Evolutionary conservation across 2,888 invertebrate genomes (phyloP), one percentile per base, ranked within the genome.

Genomic region (Acanthosepion lycidas): DNA sequence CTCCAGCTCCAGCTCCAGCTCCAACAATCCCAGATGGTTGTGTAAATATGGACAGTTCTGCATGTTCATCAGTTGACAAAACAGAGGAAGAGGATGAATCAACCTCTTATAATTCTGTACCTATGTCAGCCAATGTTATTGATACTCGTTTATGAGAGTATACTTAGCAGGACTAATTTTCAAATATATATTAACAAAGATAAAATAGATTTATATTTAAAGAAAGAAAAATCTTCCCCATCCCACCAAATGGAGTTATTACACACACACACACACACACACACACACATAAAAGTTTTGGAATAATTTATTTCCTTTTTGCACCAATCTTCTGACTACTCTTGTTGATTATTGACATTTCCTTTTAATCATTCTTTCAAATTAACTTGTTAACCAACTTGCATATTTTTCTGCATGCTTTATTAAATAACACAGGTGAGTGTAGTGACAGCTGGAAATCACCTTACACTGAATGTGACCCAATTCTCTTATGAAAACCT

Each of bases 71-170:
- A 33, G 78, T 78, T 78, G 78, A 78, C 78, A 78, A 78, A 18
- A 78, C 78, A n/a, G 78, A 78, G 18, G 78, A 78, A n/a, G 78
- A 78, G 78, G 78, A 78, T n/a, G 78, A 78, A 78, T 78, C 78
- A 33, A 78, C 78, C n/a, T 78, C 78, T 33, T 78, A 78, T 78
- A 78, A 78, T 33, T 78, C 78, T 78, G 78, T 78, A 33, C 78
- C 78, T 15, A 78, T 78, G 78, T n/a, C 93, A 53, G 51, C 51
- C 28, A 49, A 49, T 53, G 49, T 93, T 49, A 33, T 93, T 28
- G 93, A 93, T 49, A 93, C 93, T 93, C 93, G 53, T 93, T 93
- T 93, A 93, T 93, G 93, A 92, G 51, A 28, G 92, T 49, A 92
- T n/a, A 49, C 5, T 51, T 92, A 92, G 9, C 48, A 12, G 33